Evolutionary conservation across 2,113 vertebrate genomes (phyloP).

Genomic region (Sylvietta virens): DNA sequence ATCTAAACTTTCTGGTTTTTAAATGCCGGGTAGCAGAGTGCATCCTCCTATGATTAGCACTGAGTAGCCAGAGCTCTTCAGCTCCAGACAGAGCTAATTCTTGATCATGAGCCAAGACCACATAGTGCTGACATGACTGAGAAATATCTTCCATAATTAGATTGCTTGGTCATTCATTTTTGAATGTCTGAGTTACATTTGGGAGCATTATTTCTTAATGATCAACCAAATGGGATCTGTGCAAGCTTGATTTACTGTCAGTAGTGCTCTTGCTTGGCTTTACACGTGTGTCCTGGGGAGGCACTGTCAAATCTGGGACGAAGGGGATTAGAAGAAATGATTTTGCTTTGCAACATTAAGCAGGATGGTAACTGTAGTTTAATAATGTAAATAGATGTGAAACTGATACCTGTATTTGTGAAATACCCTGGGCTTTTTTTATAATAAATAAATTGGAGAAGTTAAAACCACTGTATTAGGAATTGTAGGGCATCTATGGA

Average conservation of each 20-base stretch:
- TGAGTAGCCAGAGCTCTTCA: background rate
- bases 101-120: slow-evolving; percentile 48
- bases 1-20: background rate
- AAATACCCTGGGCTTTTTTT: background rate
- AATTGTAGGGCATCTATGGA: background rate
- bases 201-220: slow-evolving; percentile 25
- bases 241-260: background rate
- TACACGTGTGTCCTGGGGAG: background rate
- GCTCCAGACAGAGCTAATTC: slow-evolving; percentile 54
- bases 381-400: background rate
- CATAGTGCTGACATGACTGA: slow-evolving; percentile 62
- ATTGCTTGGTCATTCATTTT: slow-evolving; percentile 62
- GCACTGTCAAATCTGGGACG: background rate
- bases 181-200: slow-evolving; percentile 44
- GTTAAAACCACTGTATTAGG: background rate
- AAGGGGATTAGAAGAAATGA: background rate
- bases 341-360: background rate
- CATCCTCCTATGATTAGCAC: background rate
- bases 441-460: background rate
- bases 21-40: background rate
- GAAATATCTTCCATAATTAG: slow-evolving; percentile 64
- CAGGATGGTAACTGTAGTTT: background rate
- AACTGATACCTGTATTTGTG: background rate
- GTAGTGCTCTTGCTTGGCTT: background rate
- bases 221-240: background rate